Evolutionary conservation across 2,888 invertebrate species (phyloP).

Genomic region (Argynnis bischoffii): DNA sequence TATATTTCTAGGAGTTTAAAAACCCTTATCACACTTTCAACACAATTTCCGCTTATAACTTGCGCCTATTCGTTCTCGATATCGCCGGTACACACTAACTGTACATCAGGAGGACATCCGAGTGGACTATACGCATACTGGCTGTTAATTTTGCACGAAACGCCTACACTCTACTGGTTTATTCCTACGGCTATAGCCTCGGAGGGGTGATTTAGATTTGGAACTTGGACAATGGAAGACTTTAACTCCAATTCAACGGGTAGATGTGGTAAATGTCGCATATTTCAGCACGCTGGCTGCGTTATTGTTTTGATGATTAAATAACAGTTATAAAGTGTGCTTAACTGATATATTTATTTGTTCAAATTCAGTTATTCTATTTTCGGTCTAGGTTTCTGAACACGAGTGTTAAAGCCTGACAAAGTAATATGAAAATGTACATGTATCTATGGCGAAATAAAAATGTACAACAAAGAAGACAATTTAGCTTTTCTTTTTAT

Average conservation of each 20-base stretch:
- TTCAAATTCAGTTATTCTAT: not conserved
- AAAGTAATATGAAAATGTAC: too few species aligned
- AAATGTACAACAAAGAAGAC: not conserved
- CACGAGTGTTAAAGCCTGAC: too few species aligned
- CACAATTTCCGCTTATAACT: constrained; percentile 17
- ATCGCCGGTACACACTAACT: constrained; percentile 56
- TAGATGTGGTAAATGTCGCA: constrained; percentile 38
- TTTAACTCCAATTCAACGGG: constrained; percentile 50
- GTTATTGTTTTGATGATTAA: constrained; percentile 33
- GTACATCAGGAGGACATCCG: constrained; percentile 51
- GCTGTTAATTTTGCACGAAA: constrained; percentile 66
- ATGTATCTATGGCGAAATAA: too few species aligned
- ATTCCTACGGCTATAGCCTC: constrained; percentile 52
- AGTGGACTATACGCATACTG: constrained; percentile 45
- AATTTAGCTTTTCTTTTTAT: not conserved
- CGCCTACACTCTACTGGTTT: constrained; percentile 62
- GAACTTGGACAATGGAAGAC: constrained; percentile 49
- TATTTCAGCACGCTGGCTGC: constrained; percentile 25
- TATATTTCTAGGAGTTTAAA: not conserved
- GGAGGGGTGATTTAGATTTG: constrained; percentile 54
- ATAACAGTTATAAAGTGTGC: not conserved
- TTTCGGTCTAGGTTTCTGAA: too few species aligned
- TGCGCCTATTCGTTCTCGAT: constrained; percentile 38
- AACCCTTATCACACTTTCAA: not conserved
- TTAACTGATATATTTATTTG: not conserved